These are phyloP conservation scores for Brachionus angularis DNA, from an alignment of 1,140 invertebrate species.

Conservation along the genomic window DNA sequence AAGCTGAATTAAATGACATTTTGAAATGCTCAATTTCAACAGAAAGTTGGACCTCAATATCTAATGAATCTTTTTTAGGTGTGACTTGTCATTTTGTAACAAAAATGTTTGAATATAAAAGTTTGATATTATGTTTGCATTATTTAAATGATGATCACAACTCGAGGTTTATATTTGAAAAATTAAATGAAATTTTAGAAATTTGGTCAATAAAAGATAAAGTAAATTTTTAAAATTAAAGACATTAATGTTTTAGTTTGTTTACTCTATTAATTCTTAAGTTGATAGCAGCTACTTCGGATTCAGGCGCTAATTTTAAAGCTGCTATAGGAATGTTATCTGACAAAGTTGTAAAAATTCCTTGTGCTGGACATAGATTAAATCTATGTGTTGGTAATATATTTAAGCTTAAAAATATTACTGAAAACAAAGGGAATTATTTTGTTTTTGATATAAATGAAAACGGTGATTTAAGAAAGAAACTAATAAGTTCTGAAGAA, in stretches of 20 bases:
- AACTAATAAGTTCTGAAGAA: not conserved
- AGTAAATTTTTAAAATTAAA: not conserved
- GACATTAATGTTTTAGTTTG: not conserved
- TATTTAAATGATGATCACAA: constrained; percentile 2
- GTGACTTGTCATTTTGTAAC: not conserved
- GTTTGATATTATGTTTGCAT: not conserved
- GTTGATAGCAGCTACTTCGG: constrained; percentile 3
- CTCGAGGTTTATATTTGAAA: not conserved
- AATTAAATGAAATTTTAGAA: constrained; percentile 7
- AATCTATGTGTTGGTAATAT: constrained; percentile 5
- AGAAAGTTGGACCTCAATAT: not conserved
- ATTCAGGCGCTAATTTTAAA: constrained; percentile 34
- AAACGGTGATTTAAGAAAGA: constrained; percentile 20
- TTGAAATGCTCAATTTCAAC: not conserved
- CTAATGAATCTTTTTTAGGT: not conserved
- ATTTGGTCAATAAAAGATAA: not conserved
- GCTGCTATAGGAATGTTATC: not conserved
- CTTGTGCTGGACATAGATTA: constrained; percentile 28
- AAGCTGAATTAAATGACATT: not conserved
- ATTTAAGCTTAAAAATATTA: constrained; percentile 20
- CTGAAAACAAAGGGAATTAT: constrained; percentile 3
- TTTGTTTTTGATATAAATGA: constrained; percentile 25
- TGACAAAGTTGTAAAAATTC: constrained; percentile 6
- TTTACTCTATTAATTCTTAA: not conserved
- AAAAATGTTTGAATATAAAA: constrained; percentile 4